phyloP scores from a whole-genome alignment of 2,888 invertebrate genomes.

The Drosophila ustulata region DNA sequence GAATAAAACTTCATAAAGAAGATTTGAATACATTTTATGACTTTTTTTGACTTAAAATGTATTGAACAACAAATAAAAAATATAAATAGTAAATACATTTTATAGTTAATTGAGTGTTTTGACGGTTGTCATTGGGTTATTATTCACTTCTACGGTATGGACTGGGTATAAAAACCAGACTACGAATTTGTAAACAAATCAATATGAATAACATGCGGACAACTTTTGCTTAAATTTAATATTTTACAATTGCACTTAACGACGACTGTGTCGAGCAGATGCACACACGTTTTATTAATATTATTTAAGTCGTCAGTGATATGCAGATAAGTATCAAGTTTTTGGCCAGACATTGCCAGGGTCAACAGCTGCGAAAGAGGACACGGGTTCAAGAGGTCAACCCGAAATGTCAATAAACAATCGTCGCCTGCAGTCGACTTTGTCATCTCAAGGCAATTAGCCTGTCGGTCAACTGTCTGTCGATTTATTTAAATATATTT shows the following conservation, averaged over 20 bases:
- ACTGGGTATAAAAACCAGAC: conserved; percentile 8
- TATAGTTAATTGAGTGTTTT: no score
- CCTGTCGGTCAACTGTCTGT: conserved; percentile 11
- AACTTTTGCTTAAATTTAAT: conserved; percentile 33
- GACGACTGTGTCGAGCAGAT: conserved; percentile 3
- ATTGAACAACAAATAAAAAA: neutral
- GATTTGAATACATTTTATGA: no score
- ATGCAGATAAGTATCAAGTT: conserved; percentile 23
- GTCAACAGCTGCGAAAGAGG: conserved; percentile 22
- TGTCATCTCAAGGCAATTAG: conserved; percentile 27
- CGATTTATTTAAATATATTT: conserved; percentile 11
- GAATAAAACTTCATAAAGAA: no score
- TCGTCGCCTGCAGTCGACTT: conserved; percentile 1
- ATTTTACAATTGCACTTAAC: conserved; percentile 33
- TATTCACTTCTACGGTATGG: neutral
- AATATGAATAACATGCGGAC: conserved; percentile 35
- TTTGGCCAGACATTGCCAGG: conserved; percentile 9
- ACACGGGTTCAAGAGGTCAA: conserved; percentile 11
- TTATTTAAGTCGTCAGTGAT: neutral
- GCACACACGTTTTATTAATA: neutral
- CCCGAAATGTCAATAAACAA: conserved; percentile 17
- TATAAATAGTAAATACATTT: neutral
- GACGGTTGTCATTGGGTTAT: no score
- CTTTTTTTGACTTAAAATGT: neutral
- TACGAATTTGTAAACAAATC: conserved; percentile 7